Evolutionary conservation across 1,140 invertebrate species (phyloP).

Genomic region (Dysdera silvatica): DNA sequence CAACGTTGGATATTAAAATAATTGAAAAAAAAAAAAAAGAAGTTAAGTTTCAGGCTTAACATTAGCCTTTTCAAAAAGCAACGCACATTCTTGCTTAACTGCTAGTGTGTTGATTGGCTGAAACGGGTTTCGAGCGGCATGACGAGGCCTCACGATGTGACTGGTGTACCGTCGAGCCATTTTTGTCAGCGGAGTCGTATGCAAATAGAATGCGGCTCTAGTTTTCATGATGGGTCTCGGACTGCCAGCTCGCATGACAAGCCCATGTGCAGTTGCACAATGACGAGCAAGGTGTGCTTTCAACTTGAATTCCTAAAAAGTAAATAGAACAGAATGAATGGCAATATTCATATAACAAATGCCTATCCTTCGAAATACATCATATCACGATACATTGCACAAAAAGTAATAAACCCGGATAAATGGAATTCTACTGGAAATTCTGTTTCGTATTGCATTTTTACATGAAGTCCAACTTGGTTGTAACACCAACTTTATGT

Average conservation of each 20-base stretch:
- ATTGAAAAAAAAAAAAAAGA: no score
- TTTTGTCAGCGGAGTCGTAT: conserved; percentile 74
- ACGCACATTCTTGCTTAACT: conserved; percentile 75
- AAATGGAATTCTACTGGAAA: no score
- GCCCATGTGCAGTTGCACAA: conserved; percentile 81
- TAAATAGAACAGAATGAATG: no score
- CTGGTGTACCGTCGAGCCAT: conserved; percentile 73
- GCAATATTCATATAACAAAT: no score
- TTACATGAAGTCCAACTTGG: no score
- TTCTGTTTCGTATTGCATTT: no score
- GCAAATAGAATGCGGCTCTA: conserved; percentile 86
- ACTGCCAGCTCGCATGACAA: conserved; percentile 59
- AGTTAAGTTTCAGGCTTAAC: no score
- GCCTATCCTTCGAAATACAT: no score
- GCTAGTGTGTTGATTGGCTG: conserved; percentile 71
- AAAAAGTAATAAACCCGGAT: no score
- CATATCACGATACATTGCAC: no score
- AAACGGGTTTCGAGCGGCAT: conserved; percentile 79
- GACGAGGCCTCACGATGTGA: conserved; percentile 69
- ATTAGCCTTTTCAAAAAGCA: not conserved
- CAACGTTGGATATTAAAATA: no score
- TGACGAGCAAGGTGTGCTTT: conserved; percentile 86
- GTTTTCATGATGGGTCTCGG: conserved; percentile 93
- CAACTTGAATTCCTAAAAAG: conserved; percentile 70
- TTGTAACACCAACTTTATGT: no score